Base-by-base conservation (phyloP, 2,888 invertebrate genomes). In the Tholera decimalis region DNA sequence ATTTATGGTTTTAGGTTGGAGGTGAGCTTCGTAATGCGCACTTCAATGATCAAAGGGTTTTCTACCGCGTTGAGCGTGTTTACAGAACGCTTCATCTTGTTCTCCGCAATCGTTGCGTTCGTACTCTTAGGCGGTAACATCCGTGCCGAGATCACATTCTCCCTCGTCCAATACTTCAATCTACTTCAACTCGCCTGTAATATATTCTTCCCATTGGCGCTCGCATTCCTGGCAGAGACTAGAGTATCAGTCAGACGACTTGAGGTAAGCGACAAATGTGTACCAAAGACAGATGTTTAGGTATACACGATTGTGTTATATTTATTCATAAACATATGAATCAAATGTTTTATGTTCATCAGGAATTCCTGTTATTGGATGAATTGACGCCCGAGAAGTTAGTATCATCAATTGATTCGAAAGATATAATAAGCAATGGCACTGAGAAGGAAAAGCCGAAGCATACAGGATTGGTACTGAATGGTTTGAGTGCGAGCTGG, bases 61-160 rank as follows among this genome's bases (percentile, higher is more conserved):
- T 97, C 97, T 7, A 92, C 96, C 35, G 97, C 97, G 0, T 86
- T 96, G 71, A 97, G 97, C 85, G 97, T 98, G 22, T 98, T 98
- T 85, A 98, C 98, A 0, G 98, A 98, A 84, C 97, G 99, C 66
- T 96, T 98, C 70, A 98, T 98, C 20, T 92, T 98, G 15, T 98
- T 97, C 88, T 96, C 98, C 49, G 98, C 98, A 1, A 95, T 99
- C 55, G 96, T 98, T 37, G 96, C 97, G 0, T 98, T 97, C 82
- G 97, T 98, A 33, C 90, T 98, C 7, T 86, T 96, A 72, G 98
- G 97, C 0, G 96, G 97, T 47, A 85, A 89, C 4, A 92, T 93
- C 73, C 90, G 96, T 87, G 96, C 97, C 0, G 97, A 97, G 61
- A 96, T 97, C 83, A 97, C 97, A 0, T 98, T 98, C 89, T 97